Conservation (phyloP, 92 coral and sea anemone species). For the Micromussa lordhowensis region DNA sequence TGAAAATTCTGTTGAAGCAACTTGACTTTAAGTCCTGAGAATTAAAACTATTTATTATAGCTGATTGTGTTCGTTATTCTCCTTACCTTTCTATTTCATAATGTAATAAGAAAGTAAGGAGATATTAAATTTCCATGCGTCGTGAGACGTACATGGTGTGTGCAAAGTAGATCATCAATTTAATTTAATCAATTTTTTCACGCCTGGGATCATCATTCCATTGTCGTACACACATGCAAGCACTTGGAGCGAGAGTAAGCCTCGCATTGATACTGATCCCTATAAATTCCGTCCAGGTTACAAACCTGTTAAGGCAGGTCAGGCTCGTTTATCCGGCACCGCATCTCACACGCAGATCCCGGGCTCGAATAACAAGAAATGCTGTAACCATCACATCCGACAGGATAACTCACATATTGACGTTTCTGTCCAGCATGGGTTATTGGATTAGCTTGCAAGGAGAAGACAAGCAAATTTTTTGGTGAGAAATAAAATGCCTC, state of each 20-base stretch:
- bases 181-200: not conserved
- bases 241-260: slow-evolving; percentile 76
- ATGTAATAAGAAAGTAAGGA: not conserved
- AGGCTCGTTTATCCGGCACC: slow-evolving; percentile 62
- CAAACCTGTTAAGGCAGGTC: slow-evolving; percentile 75
- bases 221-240: slow-evolving; percentile 80
- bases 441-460: slow-evolving; percentile 11
- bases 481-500: not conserved
- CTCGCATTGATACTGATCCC: slow-evolving; percentile 81
- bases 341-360: slow-evolving; percentile 70
- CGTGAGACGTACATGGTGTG: no score
- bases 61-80: not conserved
- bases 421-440: not conserved
- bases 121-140: not conserved
- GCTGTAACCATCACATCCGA: slow-evolving; percentile 17
- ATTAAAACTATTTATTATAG: not conserved
- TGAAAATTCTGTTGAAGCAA: no score
- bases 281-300: slow-evolving; percentile 69
- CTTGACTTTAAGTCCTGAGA: no score
- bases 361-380: slow-evolving; percentile 6
- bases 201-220: slow-evolving; percentile 85
- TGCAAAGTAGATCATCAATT: no score
- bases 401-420: slow-evolving; percentile 1
- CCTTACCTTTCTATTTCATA: not conserved
- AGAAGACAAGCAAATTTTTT: not conserved